Base-by-base conservation (phyloP, 2,888 invertebrate species). In the Drosophila neonasuta region DNA sequence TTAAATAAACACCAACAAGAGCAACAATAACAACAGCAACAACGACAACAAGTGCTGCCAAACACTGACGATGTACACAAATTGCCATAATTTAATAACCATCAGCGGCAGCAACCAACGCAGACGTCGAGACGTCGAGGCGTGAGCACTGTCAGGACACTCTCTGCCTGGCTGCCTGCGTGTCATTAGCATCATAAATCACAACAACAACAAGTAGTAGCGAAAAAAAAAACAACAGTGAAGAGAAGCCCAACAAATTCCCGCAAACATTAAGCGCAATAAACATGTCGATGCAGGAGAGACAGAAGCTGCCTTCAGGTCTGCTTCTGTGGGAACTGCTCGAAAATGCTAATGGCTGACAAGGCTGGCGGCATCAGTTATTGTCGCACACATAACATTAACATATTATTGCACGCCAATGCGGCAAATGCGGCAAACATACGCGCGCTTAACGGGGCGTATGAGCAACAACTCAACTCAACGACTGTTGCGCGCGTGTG, bases 111-210 rank as follows among this genome's bases (percentile, higher is more conserved):
- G 74, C 57, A 73, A 71, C 66, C 64, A 56, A 41, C 13, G 45
- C 64, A 71, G 55, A 54, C 39, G 20, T 59, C 46, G 49, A 63
- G 50, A 48, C 39, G 20, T 57, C 46, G 49, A 63, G 50, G 51
- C 36, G 60, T 52, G 49, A 56, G 42, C 65, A 48, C 65, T 52
- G 60, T 54, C 69, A 75, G 66, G 30, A 45, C 63, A 46, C 32
- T 24, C 24, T 24, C 24, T 24, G 55, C 20, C 45, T 13, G 70
- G 63, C 71, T 75, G 75, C 61, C 79, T 77, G 75, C 78, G 79
- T 88, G 88, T 87, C 86, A 89, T 89, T 89, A 89, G 87, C 88
- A 87, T 86, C 89, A 89, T 89, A 89, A 88, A 88, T 88, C 88
- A 88, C 79, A 87, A 75, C 84, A 71, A 77, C 66, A 67, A 34